These are phyloP conservation scores for Machimus atricapillus DNA, from an alignment of 2,888 invertebrate genomes.

Conservation along the genomic window DNA sequence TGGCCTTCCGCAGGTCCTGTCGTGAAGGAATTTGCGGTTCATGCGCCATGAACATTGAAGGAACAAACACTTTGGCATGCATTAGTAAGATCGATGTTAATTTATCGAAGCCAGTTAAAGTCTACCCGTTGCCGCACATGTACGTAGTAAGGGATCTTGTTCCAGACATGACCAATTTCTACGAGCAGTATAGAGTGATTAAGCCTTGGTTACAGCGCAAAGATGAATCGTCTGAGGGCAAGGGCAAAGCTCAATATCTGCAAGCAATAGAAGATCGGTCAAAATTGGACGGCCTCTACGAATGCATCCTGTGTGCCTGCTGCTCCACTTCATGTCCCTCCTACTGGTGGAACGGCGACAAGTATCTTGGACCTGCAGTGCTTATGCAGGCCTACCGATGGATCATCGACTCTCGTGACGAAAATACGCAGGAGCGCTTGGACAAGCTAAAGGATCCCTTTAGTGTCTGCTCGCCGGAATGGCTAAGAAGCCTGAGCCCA, in stretches of 20 bases:
- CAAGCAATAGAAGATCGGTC: constrained; percentile 92
- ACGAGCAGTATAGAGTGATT: constrained; percentile 92
- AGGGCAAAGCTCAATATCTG: constrained; percentile 80
- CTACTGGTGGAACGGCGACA: constrained; percentile 99
- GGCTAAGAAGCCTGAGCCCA: constrained; percentile 94
- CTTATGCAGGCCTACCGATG: constrained; percentile 98
- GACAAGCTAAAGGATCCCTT: constrained; percentile 86
- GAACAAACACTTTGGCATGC: constrained; percentile 96
- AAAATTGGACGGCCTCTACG: constrained; percentile 95
- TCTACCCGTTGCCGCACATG: constrained; percentile 98
- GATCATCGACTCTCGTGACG: constrained; percentile 96
- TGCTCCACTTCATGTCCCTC: constrained; percentile 97
- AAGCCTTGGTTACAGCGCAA: constrained; percentile 95
- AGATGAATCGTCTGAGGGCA: constrained; percentile 62
- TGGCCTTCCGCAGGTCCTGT: constrained; percentile 95
- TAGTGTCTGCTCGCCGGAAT: constrained; percentile 95
- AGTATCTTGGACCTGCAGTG: constrained; percentile 97
- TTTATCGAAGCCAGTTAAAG: constrained; percentile 76
- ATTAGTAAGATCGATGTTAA: constrained; percentile 90
- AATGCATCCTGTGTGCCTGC: constrained; percentile 97
- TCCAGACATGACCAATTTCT: constrained; percentile 95
- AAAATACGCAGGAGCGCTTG: constrained; percentile 77
- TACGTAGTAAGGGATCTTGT: constrained; percentile 97
- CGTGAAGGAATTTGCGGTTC: constrained; percentile 99
- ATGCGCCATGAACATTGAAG: constrained; percentile 98